Base-by-base conservation (phyloP, 1,140 invertebrate species). In the Paralvinella palmiformis region DNA sequence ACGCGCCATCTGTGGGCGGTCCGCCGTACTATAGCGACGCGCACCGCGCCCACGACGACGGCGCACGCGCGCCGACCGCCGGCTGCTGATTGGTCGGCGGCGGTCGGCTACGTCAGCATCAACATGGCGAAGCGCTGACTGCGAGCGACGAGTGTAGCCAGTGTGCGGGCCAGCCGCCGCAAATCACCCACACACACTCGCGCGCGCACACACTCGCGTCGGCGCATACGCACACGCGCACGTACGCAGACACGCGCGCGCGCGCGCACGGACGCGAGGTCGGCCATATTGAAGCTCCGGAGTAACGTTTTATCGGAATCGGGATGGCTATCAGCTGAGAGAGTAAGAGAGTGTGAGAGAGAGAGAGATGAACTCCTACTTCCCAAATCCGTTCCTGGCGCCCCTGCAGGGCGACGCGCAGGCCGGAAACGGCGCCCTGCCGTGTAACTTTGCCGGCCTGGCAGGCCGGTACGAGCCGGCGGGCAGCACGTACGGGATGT, bases 341-440 rank as follows among this genome's bases (percentile, higher is more conserved):
- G 24, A 29, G 24, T 13, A 29, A 29, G 24, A 22, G 15, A 29
- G 48, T 29, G 24, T 13, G 24, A 29, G 48, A 22, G 48, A 10
- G 24, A 52, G 31, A 52, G 31, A 52, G 35, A 57, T 57, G 55
- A 57, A 57, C 55, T 33, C 29, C 24, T 57, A 57, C 33, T 57
- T 57, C 35, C 29, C 55, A 32, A 57, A 57, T 36, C 29, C 55
- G 6, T 57, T 57, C 55, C 20, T 33, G 55, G 22, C 27, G 27
- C 33, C 55, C 55, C 27, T 57, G 33, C 24, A 27, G 27, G 55
- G 55, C 27, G 55, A 57, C 22, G 29, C 20, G 33, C 55, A 57
- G n/a, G 33, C 27, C 27, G 27, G 27, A 32, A 32, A 32, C 7
- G 7, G 29, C 29, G 33, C 20, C 29, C 33, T 31, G 27, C 29